Conservation (phyloP, 2,797 vertebrate genomes). For the Peromyscus attwateri region DNA sequence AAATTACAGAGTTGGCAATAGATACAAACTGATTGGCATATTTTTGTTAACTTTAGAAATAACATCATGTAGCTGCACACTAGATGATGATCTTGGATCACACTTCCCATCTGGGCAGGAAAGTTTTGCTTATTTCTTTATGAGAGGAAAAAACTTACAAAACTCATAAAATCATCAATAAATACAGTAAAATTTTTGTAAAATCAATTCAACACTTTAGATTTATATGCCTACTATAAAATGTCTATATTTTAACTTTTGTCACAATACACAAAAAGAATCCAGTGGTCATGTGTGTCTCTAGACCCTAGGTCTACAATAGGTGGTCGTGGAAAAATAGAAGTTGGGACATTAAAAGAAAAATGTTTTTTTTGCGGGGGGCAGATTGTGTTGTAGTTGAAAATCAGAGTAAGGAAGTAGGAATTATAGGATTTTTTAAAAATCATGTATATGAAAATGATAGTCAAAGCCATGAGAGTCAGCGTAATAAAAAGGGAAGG, state of each 20-base stretch:
- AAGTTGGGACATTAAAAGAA: background rate
- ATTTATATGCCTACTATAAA: background rate
- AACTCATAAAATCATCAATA: conserved; percentile 1
- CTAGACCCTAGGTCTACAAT: background rate
- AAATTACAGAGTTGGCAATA: conserved; percentile 47
- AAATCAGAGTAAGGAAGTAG: background rate
- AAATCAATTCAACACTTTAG: background rate
- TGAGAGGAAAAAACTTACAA: background rate
- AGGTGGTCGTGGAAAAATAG: background rate
- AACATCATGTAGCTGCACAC: background rate
- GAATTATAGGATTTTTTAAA: background rate
- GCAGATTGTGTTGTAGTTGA: background rate
- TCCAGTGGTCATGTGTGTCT: background rate
- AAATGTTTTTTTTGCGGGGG: background rate
- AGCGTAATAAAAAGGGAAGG: background rate
- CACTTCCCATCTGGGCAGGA: background rate
- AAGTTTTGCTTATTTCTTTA: background rate
- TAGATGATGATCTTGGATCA: conserved; percentile 7
- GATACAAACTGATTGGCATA: background rate
- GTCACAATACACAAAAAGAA: background rate
- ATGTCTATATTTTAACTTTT: background rate
- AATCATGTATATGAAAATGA: background rate
- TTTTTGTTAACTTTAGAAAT: conserved; percentile 45
- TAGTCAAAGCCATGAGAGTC: background rate
- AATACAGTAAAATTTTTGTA: background rate